Evolutionary conservation across 2,888 invertebrate genomes (phyloP).

Genomic region (Mesodorylaimus sp.): DNA sequence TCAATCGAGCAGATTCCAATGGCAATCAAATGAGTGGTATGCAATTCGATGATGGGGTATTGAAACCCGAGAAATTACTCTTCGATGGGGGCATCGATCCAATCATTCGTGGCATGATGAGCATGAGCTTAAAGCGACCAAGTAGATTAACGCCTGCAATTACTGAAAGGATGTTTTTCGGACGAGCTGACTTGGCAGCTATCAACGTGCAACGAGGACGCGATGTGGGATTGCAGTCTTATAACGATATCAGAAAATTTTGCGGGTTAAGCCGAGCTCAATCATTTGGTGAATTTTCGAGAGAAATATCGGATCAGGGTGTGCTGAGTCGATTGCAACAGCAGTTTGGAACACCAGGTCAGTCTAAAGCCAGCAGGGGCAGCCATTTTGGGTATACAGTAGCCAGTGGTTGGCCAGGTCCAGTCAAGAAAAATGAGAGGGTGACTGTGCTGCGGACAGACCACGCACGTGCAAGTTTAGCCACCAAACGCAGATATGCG

Average conservation of each 20-base stretch:
- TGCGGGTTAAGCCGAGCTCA: slow-evolving; percentile 51
- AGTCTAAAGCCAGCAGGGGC: too few species aligned
- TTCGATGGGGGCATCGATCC: slow-evolving; percentile 96
- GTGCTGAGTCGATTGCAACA: too few species aligned
- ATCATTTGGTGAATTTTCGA: too few species aligned
- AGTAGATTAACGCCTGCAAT: slow-evolving; percentile 79
- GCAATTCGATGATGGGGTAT: slow-evolving; percentile 70
- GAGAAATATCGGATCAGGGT: too few species aligned
- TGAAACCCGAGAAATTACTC: slow-evolving; percentile 52
- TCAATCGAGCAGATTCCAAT: slow-evolving; percentile 59
- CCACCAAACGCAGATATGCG: too few species aligned
- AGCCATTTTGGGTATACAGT: too few species aligned
- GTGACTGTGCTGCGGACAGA: too few species aligned
- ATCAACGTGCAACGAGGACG: slow-evolving; percentile 48
- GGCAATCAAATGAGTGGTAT: slow-evolving; percentile 59
- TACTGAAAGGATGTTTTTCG: slow-evolving; percentile 66
- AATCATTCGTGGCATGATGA: slow-evolving; percentile 44
- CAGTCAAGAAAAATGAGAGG: too few species aligned
- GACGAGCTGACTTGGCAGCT: slow-evolving; percentile 61
- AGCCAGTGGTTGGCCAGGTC: too few species aligned
- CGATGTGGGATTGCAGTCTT: slow-evolving; percentile 70
- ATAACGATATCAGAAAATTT: slow-evolving; percentile 63
- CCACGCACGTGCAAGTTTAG: too few species aligned
- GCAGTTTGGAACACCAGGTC: too few species aligned
- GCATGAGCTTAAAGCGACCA: not conserved